Evolutionary conservation across 2,888 invertebrate species (phyloP).

Genomic region (Petrophora chlorosata): DNA sequence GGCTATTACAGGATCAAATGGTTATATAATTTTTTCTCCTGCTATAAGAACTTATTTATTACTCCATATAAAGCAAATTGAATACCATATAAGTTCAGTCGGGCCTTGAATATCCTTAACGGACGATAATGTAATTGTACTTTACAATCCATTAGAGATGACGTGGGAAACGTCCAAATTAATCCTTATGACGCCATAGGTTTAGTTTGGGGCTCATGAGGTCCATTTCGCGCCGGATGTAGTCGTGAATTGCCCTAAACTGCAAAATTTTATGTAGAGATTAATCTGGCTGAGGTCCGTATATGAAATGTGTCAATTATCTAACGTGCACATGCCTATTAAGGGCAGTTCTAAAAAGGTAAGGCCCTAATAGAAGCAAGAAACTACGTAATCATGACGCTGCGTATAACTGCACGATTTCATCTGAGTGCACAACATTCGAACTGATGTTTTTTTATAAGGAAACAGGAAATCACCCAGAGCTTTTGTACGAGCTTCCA

Average conservation of each 20-base stretch:
- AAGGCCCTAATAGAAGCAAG: constrained; percentile 6
- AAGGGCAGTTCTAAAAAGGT: constrained; percentile 10
- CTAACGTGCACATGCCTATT: constrained; percentile 21
- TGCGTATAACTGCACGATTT: constrained; percentile 10
- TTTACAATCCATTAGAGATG: constrained; percentile 60
- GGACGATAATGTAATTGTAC: constrained; percentile 62
- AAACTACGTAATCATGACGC: constrained; percentile 7
- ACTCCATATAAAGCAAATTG: constrained; percentile 41
- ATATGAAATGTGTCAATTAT: constrained; percentile 35
- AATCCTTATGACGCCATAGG: constrained; percentile 67
- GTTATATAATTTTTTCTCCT: constrained; percentile 38
- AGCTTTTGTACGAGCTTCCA: constrained; percentile 14
- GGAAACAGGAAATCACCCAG: constrained; percentile 8
- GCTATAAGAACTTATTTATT: constrained; percentile 43
- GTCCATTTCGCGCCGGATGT: constrained; percentile 42
- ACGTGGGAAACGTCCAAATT: constrained; percentile 67
- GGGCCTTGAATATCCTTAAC: constrained; percentile 66
- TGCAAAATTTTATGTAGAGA: constrained; percentile 40
- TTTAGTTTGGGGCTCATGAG: constrained; percentile 48
- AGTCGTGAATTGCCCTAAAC: constrained; percentile 38
- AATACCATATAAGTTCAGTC: constrained; percentile 53
- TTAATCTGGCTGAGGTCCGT: constrained; percentile 34
- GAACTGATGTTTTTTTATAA: constrained; percentile 1
- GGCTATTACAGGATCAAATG: constrained; percentile 30
- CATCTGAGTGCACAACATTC: constrained; percentile 3